These are phyloP conservation scores for Tenualosa ilisha DNA, from an alignment of 2,797 vertebrate species.

Conservation along the genomic window DNA sequence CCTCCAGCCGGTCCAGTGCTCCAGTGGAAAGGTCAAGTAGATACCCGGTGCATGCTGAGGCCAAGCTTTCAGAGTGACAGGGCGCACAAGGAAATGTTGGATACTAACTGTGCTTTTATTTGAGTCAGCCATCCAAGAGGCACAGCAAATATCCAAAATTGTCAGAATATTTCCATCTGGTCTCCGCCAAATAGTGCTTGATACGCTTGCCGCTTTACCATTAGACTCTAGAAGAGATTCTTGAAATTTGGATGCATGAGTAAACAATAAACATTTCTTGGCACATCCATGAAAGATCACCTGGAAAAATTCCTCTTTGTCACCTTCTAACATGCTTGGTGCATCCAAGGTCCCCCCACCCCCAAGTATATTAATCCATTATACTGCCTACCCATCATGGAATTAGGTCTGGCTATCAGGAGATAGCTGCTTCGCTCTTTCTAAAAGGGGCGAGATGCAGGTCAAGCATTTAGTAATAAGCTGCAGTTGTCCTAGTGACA, in stretches of 20 bases:
- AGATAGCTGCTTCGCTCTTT: slow-evolving; percentile 70
- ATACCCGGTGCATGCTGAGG: slow-evolving; percentile 16
- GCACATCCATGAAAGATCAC: not conserved
- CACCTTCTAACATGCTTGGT: slow-evolving; percentile 28
- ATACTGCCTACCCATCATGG: slow-evolving; percentile 70
- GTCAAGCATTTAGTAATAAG: slow-evolving; percentile 80
- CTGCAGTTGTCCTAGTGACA: slow-evolving; percentile 67
- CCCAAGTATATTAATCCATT: slow-evolving; percentile 73
- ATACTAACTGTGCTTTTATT: not conserved
- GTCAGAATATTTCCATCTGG: not conserved
- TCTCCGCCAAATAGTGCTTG: not conserved
- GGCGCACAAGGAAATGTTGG: not conserved
- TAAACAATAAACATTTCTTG: not conserved
- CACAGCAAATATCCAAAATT: not conserved
- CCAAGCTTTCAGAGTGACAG: not conserved
- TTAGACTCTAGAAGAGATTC: not conserved
- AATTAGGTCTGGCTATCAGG: slow-evolving; percentile 75
- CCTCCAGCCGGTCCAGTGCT: not conserved
- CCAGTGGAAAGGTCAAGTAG: not conserved
- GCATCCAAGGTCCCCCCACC: slow-evolving; percentile 33
- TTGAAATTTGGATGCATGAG: not conserved
- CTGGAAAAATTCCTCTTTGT: slow-evolving; percentile 11
- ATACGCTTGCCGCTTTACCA: not conserved
- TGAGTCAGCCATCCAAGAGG: not conserved
- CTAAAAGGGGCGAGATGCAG: slow-evolving; percentile 66